A percentile compares a stretch with the other conserved stretches of the same genome.
phyloP scores from a whole-genome alignment of 1,140 invertebrate species.

The Neodiprion fabricii region DNA sequence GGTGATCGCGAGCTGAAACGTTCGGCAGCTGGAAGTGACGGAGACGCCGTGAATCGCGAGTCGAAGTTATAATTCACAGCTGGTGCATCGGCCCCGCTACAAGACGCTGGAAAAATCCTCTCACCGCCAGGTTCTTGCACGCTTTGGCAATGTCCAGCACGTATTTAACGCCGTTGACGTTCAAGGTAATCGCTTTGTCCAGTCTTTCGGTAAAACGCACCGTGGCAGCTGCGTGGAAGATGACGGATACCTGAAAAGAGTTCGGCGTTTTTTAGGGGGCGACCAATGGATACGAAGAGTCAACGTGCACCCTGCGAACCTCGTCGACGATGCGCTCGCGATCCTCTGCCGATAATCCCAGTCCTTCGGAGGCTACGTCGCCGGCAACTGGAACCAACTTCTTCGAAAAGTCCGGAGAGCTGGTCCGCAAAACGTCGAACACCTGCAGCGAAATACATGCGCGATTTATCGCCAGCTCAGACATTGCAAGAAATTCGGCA shows the following conservation, averaged over 20 bases:
- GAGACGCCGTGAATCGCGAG: too few species aligned
- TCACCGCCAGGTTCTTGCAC: slow-evolving; percentile 60
- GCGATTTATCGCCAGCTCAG: background rate
- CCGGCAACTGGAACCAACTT: background rate
- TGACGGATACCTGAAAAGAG: slow-evolving; percentile 59
- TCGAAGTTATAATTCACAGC: background rate
- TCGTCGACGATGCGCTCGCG: background rate
- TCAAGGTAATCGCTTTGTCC: slow-evolving; percentile 68
- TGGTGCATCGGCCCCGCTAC: background rate
- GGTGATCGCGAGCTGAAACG: too few species aligned
- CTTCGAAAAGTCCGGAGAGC: background rate
- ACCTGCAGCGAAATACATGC: background rate
- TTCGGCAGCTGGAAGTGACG: too few species aligned
- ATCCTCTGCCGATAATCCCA: background rate
- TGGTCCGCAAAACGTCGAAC: background rate
- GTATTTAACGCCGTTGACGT: slow-evolving; percentile 70
- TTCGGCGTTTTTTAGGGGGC: too few species aligned
- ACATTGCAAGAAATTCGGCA: background rate
- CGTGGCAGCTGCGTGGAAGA: slow-evolving; percentile 73
- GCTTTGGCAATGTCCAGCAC: slow-evolving; percentile 58
- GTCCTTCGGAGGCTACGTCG: background rate
- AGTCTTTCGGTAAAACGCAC: slow-evolving; percentile 72
- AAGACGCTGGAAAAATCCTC: too few species aligned
- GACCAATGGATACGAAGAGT: too few species aligned
- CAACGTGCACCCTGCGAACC: background rate